Evolutionary conservation across 2,888 invertebrate species (phyloP).

Genomic region (Glyphotaelius pellucidus): DNA sequence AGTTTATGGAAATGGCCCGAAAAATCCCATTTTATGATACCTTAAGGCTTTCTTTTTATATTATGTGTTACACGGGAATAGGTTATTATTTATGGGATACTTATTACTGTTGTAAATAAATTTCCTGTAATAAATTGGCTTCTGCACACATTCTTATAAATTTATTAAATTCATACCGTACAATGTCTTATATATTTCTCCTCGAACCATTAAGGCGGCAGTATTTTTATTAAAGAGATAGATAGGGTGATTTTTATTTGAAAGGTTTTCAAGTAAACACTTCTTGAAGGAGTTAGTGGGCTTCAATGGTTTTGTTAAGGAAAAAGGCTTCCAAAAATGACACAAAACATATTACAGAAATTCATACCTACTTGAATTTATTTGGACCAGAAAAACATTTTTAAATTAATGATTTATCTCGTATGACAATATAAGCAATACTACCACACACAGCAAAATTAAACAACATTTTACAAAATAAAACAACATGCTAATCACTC

Average conservation of each 20-base stretch:
- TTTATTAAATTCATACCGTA: neutral
- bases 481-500: too few species aligned
- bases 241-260: neutral
- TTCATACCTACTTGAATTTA: neutral
- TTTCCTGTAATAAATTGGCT: neutral
- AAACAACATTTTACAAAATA: too few species aligned
- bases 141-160: neutral
- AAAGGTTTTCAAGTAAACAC: neutral
- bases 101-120: constrained; percentile 24
- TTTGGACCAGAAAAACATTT: neutral
- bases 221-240: neutral
- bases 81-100: neutral
- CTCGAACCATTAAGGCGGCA: neutral
- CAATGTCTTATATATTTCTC: neutral
- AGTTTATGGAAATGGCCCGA: neutral
- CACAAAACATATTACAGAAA: neutral
- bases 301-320: neutral
- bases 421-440: neutral
- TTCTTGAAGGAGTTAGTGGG: neutral
- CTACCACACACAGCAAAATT: neutral
- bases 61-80: neutral
- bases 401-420: neutral
- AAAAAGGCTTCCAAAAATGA: neutral
- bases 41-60: neutral
- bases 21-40: neutral